phyloP scores from a whole-genome alignment of 2,888 invertebrate species.

The Heliconius erato region DNA sequence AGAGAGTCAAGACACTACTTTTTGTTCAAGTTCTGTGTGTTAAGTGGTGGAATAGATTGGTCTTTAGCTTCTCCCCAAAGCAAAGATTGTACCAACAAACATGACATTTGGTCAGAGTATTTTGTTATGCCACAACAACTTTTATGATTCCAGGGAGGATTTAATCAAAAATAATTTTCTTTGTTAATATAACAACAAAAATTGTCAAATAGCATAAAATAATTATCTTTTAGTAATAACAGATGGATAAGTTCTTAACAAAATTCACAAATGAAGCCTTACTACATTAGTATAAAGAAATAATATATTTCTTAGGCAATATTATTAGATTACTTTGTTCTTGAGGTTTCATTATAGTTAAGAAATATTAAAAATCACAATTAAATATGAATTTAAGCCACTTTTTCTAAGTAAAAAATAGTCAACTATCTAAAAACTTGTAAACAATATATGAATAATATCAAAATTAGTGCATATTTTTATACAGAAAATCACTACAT shows the following conservation, averaged over 20 bases:
- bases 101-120: too few relatives aligned
- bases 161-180: too few relatives aligned
- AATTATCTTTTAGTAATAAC: background rate
- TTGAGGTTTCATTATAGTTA: conserved; percentile 16
- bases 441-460: background rate
- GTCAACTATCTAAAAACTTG: background rate
- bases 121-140: background rate
- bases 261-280: conserved; percentile 38
- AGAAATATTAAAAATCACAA: background rate
- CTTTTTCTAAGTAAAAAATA: background rate
- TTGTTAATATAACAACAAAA: background rate
- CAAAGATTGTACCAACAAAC: too few relatives aligned
- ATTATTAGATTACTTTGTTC: conserved; percentile 39
- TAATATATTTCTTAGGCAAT: conserved; percentile 28
- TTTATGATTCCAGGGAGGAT: background rate
- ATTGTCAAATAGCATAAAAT: background rate
- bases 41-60: too few relatives aligned
- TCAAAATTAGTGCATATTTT: background rate
- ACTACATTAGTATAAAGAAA: conserved; percentile 29
- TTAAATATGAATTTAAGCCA: background rate
- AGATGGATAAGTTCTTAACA: background rate
- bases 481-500: too few relatives aligned
- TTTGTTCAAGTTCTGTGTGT: too few relatives aligned
- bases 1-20: too few relatives aligned
- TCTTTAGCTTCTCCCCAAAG: too few relatives aligned